phyloP scores from a whole-genome alignment of 1,140 invertebrate genomes.

The Plectrocnemia conspersa region DNA sequence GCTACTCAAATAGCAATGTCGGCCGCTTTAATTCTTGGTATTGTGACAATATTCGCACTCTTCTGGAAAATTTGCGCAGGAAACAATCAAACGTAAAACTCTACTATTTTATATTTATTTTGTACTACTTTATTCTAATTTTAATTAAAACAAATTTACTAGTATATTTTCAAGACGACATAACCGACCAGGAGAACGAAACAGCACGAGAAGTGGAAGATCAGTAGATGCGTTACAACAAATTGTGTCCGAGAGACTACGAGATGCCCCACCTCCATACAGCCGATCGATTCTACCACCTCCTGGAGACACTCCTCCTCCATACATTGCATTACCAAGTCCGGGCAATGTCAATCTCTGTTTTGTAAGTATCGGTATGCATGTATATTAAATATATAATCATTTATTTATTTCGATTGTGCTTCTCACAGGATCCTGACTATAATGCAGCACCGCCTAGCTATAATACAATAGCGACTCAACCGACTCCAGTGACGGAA shows the following conservation, averaged over 20 bases:
- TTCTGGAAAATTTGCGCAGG: constrained; percentile 30
- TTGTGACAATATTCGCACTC: constrained; percentile 25
- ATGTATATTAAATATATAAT: too few relatives aligned
- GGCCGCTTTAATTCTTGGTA: constrained; percentile 23
- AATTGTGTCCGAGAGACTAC: constrained; percentile 22
- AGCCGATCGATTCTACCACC: constrained; percentile 12
- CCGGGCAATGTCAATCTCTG: constrained; percentile 23
- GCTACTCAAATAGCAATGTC: constrained; percentile 32
- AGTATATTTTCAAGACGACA: constrained; percentile 1
- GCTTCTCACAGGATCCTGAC: constrained; percentile 18
- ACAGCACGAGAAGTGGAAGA: constrained; percentile 3
- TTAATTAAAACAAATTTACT: constrained; percentile 1
- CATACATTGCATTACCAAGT: constrained; percentile 15
- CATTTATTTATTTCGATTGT: constrained; percentile 3
- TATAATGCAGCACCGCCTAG: constrained; percentile 8
- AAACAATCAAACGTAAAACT: constrained; percentile 18
- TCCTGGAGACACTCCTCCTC: constrained; percentile 24
- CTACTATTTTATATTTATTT: not conserved
- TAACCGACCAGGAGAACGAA: not conserved
- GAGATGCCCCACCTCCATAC: constrained; percentile 30
- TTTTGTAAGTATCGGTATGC: constrained; percentile 33
- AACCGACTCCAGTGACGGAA: not conserved
- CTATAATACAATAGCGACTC: not conserved
- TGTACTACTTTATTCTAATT: not conserved
- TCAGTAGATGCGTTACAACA: constrained; percentile 25